phyloP scores from a whole-genome alignment of 2,888 invertebrate species.

The Tupiocoris notatus region DNA sequence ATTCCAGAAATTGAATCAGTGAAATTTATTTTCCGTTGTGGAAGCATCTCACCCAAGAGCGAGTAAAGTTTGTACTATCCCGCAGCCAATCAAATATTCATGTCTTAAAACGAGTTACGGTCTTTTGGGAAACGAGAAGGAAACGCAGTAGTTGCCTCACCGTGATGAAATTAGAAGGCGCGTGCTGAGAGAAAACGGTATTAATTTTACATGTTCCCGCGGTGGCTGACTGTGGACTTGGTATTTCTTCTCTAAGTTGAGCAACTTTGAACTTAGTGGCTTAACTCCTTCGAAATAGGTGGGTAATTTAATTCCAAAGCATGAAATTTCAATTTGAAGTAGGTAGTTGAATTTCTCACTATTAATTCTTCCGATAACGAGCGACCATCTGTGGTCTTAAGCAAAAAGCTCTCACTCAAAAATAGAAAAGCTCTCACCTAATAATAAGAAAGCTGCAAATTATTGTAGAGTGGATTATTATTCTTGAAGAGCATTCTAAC shows the following conservation, averaged over 20 bases:
- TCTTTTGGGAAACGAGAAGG: constrained; percentile 11
- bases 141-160: not conserved
- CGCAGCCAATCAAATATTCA: constrained; percentile 39
- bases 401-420: no score
- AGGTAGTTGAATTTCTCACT: no score
- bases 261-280: not conserved
- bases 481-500: no score
- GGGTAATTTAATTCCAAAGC: no score
- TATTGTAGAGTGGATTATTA: no score
- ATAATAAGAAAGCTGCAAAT: no score
- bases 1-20: not conserved
- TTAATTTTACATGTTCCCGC: constrained; percentile 4
- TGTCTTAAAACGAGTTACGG: constrained; percentile 38
- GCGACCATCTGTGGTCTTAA: no score
- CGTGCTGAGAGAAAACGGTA: constrained; percentile 1
- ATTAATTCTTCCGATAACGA: no score
- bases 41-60: not conserved
- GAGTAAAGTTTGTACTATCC: not conserved
- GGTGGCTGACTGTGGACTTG: not conserved
- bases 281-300: no score
- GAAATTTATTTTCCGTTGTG: constrained; percentile 4
- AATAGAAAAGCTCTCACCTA: no score
- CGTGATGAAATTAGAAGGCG: constrained; percentile 14
- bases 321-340: no score
- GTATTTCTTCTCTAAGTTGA: not conserved